A percentile compares a stretch with the other conserved stretches of the same genome.
Conservation (phyloP, 2,113 vertebrate genomes). For the Thamnophis sirtalis region DNA sequence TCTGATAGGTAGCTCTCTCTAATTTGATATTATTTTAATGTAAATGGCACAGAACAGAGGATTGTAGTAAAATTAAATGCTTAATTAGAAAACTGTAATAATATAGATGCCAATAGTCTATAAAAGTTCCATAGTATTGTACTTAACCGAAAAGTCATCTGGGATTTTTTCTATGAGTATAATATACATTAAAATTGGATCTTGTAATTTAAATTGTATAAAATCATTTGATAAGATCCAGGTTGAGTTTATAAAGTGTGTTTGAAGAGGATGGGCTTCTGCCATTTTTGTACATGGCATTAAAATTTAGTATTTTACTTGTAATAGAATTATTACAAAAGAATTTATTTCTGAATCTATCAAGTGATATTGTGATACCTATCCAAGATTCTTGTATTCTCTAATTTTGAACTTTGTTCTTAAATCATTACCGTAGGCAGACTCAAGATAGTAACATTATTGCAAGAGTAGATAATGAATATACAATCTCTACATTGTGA, state of each 20-base stretch:
- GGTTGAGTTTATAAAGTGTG: not conserved
- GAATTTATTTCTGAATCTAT: not conserved
- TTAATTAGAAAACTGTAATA: not conserved
- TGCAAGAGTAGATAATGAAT: not conserved
- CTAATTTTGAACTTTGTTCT: not conserved
- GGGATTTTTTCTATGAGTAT: not conserved
- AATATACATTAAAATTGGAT: not conserved
- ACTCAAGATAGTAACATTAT: not conserved
- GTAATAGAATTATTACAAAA: not conserved
- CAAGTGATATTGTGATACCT: not conserved
- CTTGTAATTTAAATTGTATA: not conserved
- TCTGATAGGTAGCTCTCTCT: too few relatives aligned
- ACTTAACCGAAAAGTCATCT: not conserved
- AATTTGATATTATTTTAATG: not conserved
- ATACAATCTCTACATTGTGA: not conserved
- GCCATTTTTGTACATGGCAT: not conserved
- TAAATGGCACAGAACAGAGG: not conserved
- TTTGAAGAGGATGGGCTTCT: not conserved
- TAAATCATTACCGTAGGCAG: not conserved
- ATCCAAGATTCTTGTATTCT: not conserved
- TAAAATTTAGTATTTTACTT: not conserved
- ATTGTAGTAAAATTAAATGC: not conserved
- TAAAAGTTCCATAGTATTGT: not conserved
- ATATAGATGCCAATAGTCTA: not conserved
- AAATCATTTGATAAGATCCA: not conserved